phyloP scores from a whole-genome alignment of 1,140 invertebrate genomes.

The Coelopa frigida region DNA sequence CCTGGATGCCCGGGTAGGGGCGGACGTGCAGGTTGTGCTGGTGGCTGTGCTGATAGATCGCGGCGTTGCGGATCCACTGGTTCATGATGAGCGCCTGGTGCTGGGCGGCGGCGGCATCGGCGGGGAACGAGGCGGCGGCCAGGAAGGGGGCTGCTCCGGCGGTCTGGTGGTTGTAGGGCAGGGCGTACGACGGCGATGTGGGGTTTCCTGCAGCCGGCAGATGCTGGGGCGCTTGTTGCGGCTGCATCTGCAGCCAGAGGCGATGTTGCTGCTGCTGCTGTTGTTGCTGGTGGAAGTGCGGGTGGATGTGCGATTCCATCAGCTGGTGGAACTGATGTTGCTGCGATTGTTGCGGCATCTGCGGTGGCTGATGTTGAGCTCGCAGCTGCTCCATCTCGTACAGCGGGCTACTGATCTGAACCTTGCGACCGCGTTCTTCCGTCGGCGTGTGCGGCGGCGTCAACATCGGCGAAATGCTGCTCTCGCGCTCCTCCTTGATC shows the following conservation, averaged over 20 bases:
- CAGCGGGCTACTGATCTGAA: conserved; percentile 32
- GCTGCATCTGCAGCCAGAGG: conserved; percentile 29
- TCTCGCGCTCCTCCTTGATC: conserved; percentile 57
- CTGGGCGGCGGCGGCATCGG: conserved; percentile 37
- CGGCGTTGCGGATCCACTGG: conserved; percentile 64
- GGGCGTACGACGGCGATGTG: no score
- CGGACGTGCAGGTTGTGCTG: conserved; percentile 26
- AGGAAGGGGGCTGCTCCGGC: conserved; percentile 5
- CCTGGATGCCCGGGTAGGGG: conserved; percentile 38
- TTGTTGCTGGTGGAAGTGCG: conserved; percentile 19
- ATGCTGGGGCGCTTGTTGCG: conserved; percentile 23
- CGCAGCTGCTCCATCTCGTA: conserved; percentile 22
- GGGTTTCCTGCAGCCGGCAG: conserved; percentile 23
- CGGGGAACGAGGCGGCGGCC: conserved; percentile 23
- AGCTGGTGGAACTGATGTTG: conserved; percentile 7
- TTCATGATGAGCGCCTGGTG: conserved; percentile 57
- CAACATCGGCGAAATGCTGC: conserved; percentile 53
- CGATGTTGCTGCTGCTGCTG: conserved; percentile 34
- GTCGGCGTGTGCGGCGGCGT: conserved; percentile 68
- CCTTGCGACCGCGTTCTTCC: conserved; percentile 45
- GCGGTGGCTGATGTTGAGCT: conserved; percentile 8
- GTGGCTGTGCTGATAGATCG: conserved; percentile 54
- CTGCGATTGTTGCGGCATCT: conserved; percentile 4
- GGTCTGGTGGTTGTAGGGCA: conserved; percentile 6
- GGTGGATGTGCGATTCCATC: no score